phyloP scores from a whole-genome alignment of 2,888 invertebrate species.

The Andrena praecox region DNA sequence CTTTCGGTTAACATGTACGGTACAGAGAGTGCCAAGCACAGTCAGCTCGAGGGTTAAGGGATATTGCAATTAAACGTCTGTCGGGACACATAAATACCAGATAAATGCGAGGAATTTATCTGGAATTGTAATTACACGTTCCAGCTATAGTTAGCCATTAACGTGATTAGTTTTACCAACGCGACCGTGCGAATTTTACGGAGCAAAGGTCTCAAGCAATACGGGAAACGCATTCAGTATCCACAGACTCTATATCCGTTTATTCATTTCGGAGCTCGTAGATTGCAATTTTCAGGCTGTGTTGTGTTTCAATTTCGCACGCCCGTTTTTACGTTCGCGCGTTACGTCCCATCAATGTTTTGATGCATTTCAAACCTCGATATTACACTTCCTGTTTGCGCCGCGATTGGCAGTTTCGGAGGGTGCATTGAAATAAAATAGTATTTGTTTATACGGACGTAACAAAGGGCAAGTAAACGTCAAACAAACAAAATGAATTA shows the following conservation, averaged over 20 bases:
- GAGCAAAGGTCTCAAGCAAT: background rate
- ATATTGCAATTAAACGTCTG: constrained; percentile 49
- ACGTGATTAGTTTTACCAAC: constrained; percentile 42
- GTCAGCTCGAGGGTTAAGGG: constrained; percentile 39
- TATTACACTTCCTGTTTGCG: constrained; percentile 24
- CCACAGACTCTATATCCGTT: background rate
- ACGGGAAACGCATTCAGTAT: constrained; percentile 6
- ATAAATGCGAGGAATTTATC: constrained; percentile 53
- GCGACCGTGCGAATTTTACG: constrained; percentile 36
- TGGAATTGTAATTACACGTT: constrained; percentile 50
- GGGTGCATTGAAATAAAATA: background rate
- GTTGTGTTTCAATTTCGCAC: constrained; percentile 20
- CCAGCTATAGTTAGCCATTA: constrained; percentile 38
- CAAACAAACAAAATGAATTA: background rate
- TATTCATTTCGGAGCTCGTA: background rate
- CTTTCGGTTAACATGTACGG: background rate
- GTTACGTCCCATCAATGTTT: constrained; percentile 10
- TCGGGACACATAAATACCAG: constrained; percentile 35
- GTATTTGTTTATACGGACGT: background rate
- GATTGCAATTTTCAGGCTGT: background rate
- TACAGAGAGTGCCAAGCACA: constrained; percentile 11
- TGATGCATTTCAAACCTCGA: background rate
- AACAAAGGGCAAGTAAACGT: background rate
- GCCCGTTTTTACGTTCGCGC: background rate
- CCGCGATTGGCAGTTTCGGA: background rate